Percentiles rank a stretch among this genome's conserved stretches.
Conservation (phyloP, 64 coral and sea anemone genomes). For the Exaiptasia diaphana region DNA sequence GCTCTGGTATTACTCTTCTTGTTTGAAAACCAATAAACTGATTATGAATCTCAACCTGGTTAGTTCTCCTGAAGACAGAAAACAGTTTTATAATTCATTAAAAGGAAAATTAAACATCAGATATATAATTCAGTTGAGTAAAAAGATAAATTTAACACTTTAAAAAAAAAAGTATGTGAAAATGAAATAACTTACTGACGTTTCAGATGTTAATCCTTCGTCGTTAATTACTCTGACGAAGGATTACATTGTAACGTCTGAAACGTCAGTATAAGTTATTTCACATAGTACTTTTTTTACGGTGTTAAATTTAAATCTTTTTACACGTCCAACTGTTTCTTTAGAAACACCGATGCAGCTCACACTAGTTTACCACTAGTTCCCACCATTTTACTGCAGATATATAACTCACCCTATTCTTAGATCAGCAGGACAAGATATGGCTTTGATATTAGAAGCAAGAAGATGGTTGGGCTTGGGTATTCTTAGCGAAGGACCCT, state of each 20-base stretch:
- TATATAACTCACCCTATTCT: slow-evolving; percentile 10
- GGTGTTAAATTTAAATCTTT: background rate
- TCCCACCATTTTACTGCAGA: background rate
- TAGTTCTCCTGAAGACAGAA: background rate
- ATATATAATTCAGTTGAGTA: background rate
- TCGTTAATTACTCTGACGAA: no score
- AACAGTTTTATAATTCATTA: background rate
- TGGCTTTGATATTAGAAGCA: background rate
- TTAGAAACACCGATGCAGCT: background rate
- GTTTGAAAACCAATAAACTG: slow-evolving; percentile 59
- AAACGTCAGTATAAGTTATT: no score
- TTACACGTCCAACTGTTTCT: background rate
- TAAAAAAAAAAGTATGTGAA: background rate
- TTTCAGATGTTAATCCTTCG: no score
- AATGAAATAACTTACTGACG: background rate
- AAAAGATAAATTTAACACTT: background rate
- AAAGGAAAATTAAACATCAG: background rate
- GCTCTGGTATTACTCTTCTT: slow-evolving; percentile 14
- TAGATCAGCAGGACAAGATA: slow-evolving; percentile 16
- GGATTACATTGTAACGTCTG: no score
- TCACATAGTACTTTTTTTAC: no score
- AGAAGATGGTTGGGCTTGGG: background rate
- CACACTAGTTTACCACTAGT: background rate
- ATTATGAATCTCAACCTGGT: slow-evolving; percentile 52
- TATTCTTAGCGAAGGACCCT: background rate